Evolutionary conservation across 1,140 invertebrate genomes (phyloP), one percentile per base, ranked within the genome.

Genomic region (Amyelois transitella): DNA sequence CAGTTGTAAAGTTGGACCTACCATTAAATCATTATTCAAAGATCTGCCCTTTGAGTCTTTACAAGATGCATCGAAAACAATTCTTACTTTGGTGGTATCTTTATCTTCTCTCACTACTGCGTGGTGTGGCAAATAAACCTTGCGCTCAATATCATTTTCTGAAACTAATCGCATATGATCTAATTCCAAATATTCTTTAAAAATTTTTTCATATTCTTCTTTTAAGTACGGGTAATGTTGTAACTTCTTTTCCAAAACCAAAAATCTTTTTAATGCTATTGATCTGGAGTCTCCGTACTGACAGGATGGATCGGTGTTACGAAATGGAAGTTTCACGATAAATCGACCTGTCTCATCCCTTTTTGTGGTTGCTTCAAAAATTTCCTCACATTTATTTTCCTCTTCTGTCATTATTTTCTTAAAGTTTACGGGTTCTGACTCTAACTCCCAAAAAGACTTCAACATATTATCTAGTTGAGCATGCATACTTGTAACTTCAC

Each of bases 41-140:
- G 52, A 54, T 0, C 45, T 17, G 0, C 43, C 43, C 7, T 54
- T 54, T 1, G 10, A 17, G 6, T 43, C 18, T 5, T 2, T 2
- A 18, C 48, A 8, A n/a, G 48, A 50, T 28, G 48, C 48, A 50
- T 50, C 43, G 38, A 32, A 32, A 10, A 32, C 25, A 2, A 24
- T n/a, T n/a, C 22, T 3, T 8, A 24, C 22, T 24, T 24, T 3
- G 22, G 22, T 5, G 3, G 22, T 24, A 24, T 3, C 3, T 24
- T 24, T 24, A 8, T 24, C 22, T 5, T 24, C 8, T 8, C 22
- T 3, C 4, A 24, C 8, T 3, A 24, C 22, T 86, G 83, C 57
- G 89, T 83, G 6, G n/a, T n/a, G n/a, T n/a, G n/a, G n/a, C n/a
- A 73, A 28, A 50, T 67, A 72, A 1, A 69, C 53, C 1, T 49